Evolutionary conservation across 1,140 invertebrate genomes (phyloP), one percentile per base, ranked within the genome.

Genomic region (Whitmania pigra): DNA sequence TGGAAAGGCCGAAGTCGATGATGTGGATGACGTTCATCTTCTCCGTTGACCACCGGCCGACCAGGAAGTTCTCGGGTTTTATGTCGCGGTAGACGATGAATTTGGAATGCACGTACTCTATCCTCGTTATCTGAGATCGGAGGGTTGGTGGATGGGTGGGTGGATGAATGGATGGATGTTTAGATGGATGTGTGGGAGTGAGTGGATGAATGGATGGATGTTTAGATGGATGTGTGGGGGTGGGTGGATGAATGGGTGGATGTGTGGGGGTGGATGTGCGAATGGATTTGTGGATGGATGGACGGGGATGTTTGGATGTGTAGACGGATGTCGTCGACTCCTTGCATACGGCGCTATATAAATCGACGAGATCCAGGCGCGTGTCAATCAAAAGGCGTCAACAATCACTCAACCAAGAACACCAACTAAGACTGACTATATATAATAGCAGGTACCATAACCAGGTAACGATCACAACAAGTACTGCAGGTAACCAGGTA

Each of bases 11-110:
- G 88, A 99, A 98, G 88, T 97, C 94, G 82, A 86, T 85, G 86
- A 99, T 97, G 86, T 99, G 94, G 83, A 99, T 97, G 84, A 95
- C 88, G 88, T 97, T 97, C 86, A 98, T 93, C 84, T 94, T 90
- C 87, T 94, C 94, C 82, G 90, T 95, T 81, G 92, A 93, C 85
- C 88, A 91, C 85, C 95, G 89, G 82, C 96, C 96, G 85, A 99
- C 97, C 80, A 99, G 89, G 87, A 99, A 99, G 86, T 99, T 99
- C 86, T 99, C 96, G 77, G 96, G 96, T 84, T 99, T 99, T 67
- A 99, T 93, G 86, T 99, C 96, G 80, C 96, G 88, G 85, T 99
- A 99, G 85, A 99, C 98, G 82, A 99, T 87, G 87, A 97, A 93
- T 83, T 96, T 91, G 81, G 91, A 92, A 87, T 99, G 96, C 80